Conservation (phyloP, 2,797 vertebrate genomes). For the Hephaestus fuliginosus region DNA sequence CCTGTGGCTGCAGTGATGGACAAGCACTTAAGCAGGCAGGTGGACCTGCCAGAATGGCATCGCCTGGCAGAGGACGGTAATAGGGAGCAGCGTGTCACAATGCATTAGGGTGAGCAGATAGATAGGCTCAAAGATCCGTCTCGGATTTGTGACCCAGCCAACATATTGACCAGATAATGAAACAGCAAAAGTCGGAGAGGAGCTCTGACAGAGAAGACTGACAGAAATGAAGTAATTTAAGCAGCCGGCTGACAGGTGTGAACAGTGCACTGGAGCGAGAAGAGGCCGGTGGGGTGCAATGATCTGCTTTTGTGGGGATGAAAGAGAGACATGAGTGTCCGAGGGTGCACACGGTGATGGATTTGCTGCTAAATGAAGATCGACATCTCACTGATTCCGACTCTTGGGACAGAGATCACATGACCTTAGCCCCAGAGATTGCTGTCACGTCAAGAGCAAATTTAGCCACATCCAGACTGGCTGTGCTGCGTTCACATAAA, state of each 20-base stretch:
- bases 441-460: conserved; percentile 18
- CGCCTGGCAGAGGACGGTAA: conserved; percentile 34
- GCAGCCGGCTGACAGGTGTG: conserved; percentile 56
- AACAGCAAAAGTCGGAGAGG: conserved; percentile 12
- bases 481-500: neutral
- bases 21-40: conserved; percentile 50
- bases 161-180: conserved; percentile 48
- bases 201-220: conserved; percentile 13
- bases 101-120: conserved; percentile 50
- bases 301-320: conserved; percentile 33
- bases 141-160: conserved; percentile 31
- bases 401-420: conserved; percentile 15
- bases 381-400: conserved; percentile 53
- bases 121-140: conserved; percentile 28
- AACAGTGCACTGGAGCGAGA: neutral
- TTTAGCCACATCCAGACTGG: neutral
- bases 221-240: conserved; percentile 60
- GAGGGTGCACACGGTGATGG: conserved; percentile 43
- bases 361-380: conserved; percentile 54
- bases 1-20: conserved; percentile 51
- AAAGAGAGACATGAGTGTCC: conserved; percentile 6
- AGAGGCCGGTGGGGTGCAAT: conserved; percentile 28
- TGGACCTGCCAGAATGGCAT: conserved; percentile 48
- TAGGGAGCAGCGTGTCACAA: conserved; percentile 47
- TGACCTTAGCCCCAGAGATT: conserved; percentile 24